phyloP scores from a whole-genome alignment of 2,113 vertebrate genomes.

The Sarotherodon lohbergeri region DNA sequence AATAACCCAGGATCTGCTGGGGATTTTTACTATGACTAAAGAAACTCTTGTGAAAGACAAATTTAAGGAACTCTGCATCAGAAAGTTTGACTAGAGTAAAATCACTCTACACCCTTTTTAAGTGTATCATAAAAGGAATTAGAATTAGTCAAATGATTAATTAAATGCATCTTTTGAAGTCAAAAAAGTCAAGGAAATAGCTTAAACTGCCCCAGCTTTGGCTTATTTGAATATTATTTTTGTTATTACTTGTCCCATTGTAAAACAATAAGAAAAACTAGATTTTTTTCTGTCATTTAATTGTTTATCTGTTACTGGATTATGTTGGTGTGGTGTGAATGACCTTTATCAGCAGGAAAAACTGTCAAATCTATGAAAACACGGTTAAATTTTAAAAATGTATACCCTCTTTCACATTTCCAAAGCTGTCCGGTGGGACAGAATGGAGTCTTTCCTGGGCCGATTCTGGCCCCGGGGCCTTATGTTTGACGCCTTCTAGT shows the following conservation, averaged over 20 bases:
- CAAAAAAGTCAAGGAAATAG: background rate
- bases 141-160: background rate
- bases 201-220: background rate
- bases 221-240: background rate
- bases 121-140: background rate
- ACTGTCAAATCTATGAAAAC: background rate
- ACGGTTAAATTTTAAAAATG: accelerated
- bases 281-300: background rate
- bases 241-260: background rate
- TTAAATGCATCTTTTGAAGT: background rate
- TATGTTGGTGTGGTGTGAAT: background rate
- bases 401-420: background rate
- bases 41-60: background rate
- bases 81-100: background rate
- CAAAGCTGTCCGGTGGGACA: background rate
- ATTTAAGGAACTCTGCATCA: background rate
- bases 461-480: background rate
- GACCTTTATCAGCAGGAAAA: background rate
- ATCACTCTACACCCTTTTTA: background rate
- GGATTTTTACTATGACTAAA: background rate
- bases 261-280: background rate
- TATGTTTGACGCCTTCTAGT: background rate
- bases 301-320: background rate
- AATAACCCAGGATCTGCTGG: background rate
- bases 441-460: background rate